These are phyloP conservation scores for Diachrysia chrysitis DNA, from an alignment of 2,888 invertebrate species.

Conservation along the genomic window DNA sequence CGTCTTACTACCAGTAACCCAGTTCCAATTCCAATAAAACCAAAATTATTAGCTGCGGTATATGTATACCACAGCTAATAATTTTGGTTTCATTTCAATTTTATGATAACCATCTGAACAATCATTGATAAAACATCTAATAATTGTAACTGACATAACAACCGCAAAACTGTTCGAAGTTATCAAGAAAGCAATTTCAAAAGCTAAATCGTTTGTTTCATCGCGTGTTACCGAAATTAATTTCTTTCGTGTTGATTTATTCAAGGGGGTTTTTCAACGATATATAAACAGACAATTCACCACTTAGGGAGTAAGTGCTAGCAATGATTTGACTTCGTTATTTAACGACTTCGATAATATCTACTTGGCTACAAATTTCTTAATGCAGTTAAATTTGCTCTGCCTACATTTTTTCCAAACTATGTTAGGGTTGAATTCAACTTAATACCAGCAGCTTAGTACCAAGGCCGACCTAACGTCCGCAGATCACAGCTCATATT, in stretches of 20 bases:
- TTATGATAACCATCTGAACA: constrained; percentile 72
- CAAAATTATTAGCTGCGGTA: no score
- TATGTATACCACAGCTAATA: constrained; percentile 36
- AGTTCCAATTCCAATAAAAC: no score
- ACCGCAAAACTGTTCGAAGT: constrained; percentile 77
- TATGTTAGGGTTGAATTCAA: no score
- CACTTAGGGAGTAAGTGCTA: neutral
- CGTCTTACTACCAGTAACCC: neutral
- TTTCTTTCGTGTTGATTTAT: constrained; percentile 75
- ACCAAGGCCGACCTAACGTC: no score
- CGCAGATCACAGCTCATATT: no score
- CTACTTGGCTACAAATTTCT: no score
- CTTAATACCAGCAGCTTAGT: no score
- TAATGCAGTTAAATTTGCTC: no score
- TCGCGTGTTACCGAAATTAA: constrained; percentile 86
- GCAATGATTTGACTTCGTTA: neutral
- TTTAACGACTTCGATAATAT: no score
- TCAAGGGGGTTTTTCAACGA: constrained; percentile 64
- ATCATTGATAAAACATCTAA: constrained; percentile 71
- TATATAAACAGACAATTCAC: constrained; percentile 16
- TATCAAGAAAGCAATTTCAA: constrained; percentile 79
- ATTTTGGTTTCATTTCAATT: constrained; percentile 60
- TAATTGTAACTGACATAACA: constrained; percentile 75
- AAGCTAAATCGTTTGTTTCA: constrained; percentile 76
- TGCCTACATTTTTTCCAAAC: no score